Conservation (phyloP, 1,140 invertebrate genomes). For the Linepithema humile region DNA sequence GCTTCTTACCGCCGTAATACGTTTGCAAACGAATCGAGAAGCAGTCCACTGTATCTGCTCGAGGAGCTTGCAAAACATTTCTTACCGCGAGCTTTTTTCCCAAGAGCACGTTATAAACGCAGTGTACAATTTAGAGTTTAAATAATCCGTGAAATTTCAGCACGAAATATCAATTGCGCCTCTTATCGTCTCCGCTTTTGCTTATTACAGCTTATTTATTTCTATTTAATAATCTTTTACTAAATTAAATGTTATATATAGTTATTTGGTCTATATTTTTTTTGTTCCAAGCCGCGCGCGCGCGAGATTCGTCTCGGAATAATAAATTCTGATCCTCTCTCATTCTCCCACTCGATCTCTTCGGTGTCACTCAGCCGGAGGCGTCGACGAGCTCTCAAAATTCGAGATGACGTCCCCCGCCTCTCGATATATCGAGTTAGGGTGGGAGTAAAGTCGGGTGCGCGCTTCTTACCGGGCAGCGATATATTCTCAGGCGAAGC, state of each 20-base stretch:
- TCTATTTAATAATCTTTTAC: not conserved
- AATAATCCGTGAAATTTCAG: not conserved
- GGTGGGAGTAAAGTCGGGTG: not conserved
- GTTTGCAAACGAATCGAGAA: conserved; percentile 60
- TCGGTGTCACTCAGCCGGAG: not conserved
- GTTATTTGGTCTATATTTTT: not conserved
- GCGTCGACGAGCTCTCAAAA: conserved; percentile 27
- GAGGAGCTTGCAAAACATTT: not conserved
- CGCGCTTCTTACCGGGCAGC: not conserved
- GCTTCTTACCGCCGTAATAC: conserved; percentile 42
- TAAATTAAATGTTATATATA: not conserved
- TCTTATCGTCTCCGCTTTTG: not conserved
- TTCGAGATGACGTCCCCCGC: conserved; percentile 18
- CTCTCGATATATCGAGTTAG: conserved; percentile 48
- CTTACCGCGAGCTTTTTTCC: not conserved
- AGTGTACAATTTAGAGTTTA: too few relatives aligned
- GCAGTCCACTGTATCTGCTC: not conserved
- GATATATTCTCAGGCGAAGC: conserved; percentile 45
- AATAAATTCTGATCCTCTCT: conserved; percentile 8
- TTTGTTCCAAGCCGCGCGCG: not conserved
- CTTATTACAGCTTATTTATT: not conserved
- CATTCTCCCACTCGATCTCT: not conserved
- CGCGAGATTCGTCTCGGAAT: not conserved
- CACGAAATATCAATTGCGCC: not conserved
- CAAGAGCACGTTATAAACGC: not conserved